Evolutionary conservation across 2,113 vertebrate species (phyloP), one percentile per base, ranked within the genome.

Genomic region (Peromyscus polionotus): DNA sequence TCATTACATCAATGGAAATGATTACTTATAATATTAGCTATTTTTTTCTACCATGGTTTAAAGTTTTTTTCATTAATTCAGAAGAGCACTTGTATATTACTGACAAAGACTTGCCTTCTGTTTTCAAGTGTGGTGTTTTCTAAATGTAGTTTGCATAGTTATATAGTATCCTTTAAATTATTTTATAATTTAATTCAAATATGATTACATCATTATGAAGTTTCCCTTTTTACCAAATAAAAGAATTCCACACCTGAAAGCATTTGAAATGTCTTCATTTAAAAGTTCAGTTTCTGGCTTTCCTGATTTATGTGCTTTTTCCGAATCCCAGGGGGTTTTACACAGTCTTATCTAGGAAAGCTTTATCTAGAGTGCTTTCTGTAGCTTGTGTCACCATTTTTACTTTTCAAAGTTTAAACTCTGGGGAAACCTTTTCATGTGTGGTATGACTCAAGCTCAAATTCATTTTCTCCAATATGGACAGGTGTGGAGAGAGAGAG

Each of bases 321-420:
- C 7, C 0, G 24, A 80, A 63, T 59, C 57, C 28, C 28, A 93
- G 0, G 51, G 4, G 2, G 51, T 70, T 81, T 84, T 24, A 51
- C 22, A 81, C 2, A 42, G 76, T 17, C 16, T 33, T 54, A 92
- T 22, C 5, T 13, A 80, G 9, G 3, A n/a, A 33, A n/a, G 19
- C 36, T 4, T 80, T 39, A 59, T 61, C 45, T 48, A 48, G 9
- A 91, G 59, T 75, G 45, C 59, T n/a, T 63, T 91, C 28, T 42
- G 89, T 65, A 59, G 89, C n/a, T 91, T 79, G 51, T 81, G 42
- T 36, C 94, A 89, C 54, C 5, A 42, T 42, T 85, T 91, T 88
- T 73, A 80, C 20, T 93, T 90, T 57, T 59, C 65, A 87, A 65
- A 24, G 17, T 45, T 86, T 95, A 59, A 92, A 57, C 22, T 90